Evolutionary conservation across 1,140 invertebrate species (phyloP).

Genomic region (Dendroctonus ponderosae): DNA sequence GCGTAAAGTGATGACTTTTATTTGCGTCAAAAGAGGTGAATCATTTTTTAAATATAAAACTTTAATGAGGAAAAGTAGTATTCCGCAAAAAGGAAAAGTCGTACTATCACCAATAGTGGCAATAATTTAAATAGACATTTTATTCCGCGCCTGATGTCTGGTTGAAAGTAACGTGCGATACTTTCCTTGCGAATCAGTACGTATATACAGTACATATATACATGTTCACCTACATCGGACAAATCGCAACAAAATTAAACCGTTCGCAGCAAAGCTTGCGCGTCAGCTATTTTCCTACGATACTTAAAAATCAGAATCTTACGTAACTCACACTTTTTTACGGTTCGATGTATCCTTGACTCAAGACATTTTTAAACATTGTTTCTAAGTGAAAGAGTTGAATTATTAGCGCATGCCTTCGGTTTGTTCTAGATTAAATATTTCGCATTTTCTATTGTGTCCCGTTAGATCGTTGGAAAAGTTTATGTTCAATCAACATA

Average conservation of each 20-base stretch:
- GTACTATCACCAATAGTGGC: neutral
- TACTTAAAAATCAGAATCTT: neutral
- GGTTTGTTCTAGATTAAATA: too few relatives aligned
- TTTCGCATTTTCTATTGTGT: too few relatives aligned
- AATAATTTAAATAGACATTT: neutral
- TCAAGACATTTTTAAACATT: too few relatives aligned
- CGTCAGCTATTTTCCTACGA: neutral
- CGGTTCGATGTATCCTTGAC: neutral
- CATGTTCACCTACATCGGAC: neutral
- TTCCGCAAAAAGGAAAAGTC: constrained; percentile 2
- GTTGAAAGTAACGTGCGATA: constrained; percentile 8
- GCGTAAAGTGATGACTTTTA: too few relatives aligned
- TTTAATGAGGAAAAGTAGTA: too few relatives aligned
- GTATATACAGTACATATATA: too few relatives aligned
- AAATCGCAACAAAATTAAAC: neutral
- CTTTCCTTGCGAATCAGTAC: neutral
- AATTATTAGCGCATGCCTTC: too few relatives aligned
- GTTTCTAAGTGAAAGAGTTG: too few relatives aligned
- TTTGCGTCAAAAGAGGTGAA: too few relatives aligned
- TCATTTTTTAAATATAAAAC: too few relatives aligned
- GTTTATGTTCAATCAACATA: too few relatives aligned
- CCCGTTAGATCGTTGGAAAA: too few relatives aligned
- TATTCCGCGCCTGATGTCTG: constrained; percentile 3
- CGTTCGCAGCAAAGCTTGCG: neutral
- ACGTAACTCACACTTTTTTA: neutral